Percentiles rank a stretch among this genome's conserved stretches.
These are phyloP conservation scores for Eclectus roratus DNA, from an alignment of 2,113 vertebrate genomes.

Conservation along the genomic window DNA sequence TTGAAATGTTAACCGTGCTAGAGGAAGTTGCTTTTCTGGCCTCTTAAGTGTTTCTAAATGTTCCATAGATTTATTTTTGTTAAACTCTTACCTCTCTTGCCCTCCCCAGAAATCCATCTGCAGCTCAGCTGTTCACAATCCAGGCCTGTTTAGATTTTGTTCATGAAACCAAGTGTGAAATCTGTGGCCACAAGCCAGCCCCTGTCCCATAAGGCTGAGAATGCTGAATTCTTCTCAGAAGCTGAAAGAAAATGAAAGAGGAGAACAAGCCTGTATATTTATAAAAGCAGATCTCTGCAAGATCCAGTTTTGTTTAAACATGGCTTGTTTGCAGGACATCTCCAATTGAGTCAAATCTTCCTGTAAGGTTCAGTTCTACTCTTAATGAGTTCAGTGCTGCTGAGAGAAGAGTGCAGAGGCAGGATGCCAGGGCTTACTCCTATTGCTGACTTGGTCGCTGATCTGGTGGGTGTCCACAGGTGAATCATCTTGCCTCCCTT, in stretches of 20 bases:
- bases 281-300: neutral
- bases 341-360: neutral
- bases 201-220: neutral
- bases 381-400: neutral
- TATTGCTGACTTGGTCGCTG: neutral
- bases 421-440: neutral
- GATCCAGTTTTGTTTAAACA: neutral
- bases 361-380: neutral
- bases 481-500: neutral
- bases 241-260: neutral
- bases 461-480: neutral
- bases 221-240: neutral
- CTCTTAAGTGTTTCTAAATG: slow-evolving; percentile 22
- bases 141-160: slow-evolving; percentile 41
- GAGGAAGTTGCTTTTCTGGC: slow-evolving; percentile 49
- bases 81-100: neutral
- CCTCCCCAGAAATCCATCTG: slow-evolving; percentile 27
- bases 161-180: slow-evolving; percentile 23
- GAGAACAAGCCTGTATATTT: neutral
- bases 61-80: neutral
- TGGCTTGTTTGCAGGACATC: neutral
- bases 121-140: slow-evolving; percentile 32
- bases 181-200: slow-evolving; percentile 7
- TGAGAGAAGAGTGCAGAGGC: neutral
- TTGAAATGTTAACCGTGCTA: neutral